A percentile compares a stretch with the other conserved stretches of the same genome.
Conservation (phyloP, 2,888 invertebrate species). For the Brachycybe producta region DNA sequence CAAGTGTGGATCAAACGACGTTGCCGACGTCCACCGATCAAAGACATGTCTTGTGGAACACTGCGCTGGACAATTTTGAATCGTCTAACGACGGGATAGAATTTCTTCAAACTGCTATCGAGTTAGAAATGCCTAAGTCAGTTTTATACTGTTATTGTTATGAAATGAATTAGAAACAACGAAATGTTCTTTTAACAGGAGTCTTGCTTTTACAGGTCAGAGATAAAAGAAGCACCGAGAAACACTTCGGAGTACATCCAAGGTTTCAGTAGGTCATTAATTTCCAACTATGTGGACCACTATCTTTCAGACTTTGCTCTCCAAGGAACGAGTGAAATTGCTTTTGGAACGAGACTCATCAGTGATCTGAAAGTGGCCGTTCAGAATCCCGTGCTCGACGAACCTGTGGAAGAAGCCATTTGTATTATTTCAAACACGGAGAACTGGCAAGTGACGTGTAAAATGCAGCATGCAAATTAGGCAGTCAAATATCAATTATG, state of each 20-base stretch:
- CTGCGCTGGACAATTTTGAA: background rate
- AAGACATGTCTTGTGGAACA: constrained; percentile 7
- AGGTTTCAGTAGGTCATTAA: constrained; percentile 34
- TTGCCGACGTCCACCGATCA: background rate
- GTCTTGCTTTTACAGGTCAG: constrained; percentile 5
- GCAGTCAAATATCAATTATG: background rate
- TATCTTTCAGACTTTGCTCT: constrained; percentile 36
- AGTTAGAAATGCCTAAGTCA: constrained; percentile 31
- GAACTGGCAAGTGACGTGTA: constrained; percentile 50
- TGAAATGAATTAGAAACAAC: no score
- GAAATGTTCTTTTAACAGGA: background rate
- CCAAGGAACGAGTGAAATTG: constrained; percentile 33
- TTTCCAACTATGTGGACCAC: constrained; percentile 33
- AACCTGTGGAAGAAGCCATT: constrained; percentile 57
- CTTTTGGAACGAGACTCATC: constrained; percentile 28
- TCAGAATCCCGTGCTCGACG: constrained; percentile 42
- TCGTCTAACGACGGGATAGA: background rate
- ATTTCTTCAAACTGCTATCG: constrained; percentile 19
- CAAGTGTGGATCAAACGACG: background rate
- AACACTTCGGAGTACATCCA: constrained; percentile 24
- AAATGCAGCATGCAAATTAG: background rate
- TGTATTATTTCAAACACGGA: constrained; percentile 69
- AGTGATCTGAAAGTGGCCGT: constrained; percentile 28
- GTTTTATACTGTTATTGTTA: constrained; percentile 19
- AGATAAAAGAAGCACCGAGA: constrained; percentile 15